A percentile compares a stretch with the other conserved stretches of the same genome.
Evolutionary conservation across 2,888 invertebrate genomes (phyloP).

Genomic region (Balanococcus diminutus): DNA sequence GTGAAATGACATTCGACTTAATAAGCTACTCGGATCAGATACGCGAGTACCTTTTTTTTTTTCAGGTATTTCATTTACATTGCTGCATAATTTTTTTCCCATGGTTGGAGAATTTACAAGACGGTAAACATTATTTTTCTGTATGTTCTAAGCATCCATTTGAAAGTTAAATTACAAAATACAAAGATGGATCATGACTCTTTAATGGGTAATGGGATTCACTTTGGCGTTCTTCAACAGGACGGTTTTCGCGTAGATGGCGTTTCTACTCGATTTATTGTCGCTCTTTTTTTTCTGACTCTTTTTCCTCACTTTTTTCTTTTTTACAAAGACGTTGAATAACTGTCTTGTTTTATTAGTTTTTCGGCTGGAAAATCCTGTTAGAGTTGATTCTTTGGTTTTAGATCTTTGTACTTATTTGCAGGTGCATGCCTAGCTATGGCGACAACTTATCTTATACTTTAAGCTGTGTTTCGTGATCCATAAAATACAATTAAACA

Average conservation of each 20-base stretch:
- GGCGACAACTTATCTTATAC: background rate
- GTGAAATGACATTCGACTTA: background rate
- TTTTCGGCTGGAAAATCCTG: background rate
- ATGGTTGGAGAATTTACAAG: background rate
- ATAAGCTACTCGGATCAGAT: background rate
- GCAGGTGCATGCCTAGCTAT: background rate
- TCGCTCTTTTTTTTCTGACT: background rate
- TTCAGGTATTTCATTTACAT: background rate
- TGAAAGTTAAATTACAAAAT: constrained; percentile 40
- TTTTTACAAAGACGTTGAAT: background rate
- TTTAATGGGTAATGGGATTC: constrained; percentile 29
- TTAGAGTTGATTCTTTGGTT: background rate
- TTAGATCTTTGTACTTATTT: background rate
- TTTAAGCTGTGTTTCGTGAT: background rate
- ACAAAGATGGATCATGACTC: constrained; percentile 35
- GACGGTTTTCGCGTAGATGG: background rate
- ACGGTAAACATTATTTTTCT: constrained; percentile 37
- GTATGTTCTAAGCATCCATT: constrained; percentile 27
- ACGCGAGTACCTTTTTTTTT: background rate
- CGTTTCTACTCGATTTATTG: background rate
- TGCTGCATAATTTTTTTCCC: background rate
- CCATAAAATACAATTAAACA: background rate
- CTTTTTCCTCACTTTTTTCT: background rate
- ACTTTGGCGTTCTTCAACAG: background rate
- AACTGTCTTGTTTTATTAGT: constrained; percentile 13